A percentile compares a stretch with the other conserved stretches of the same genome.
Evolutionary conservation across 2,113 vertebrate species (phyloP).

Genomic region (Xiphorhynchus elegans): DNA sequence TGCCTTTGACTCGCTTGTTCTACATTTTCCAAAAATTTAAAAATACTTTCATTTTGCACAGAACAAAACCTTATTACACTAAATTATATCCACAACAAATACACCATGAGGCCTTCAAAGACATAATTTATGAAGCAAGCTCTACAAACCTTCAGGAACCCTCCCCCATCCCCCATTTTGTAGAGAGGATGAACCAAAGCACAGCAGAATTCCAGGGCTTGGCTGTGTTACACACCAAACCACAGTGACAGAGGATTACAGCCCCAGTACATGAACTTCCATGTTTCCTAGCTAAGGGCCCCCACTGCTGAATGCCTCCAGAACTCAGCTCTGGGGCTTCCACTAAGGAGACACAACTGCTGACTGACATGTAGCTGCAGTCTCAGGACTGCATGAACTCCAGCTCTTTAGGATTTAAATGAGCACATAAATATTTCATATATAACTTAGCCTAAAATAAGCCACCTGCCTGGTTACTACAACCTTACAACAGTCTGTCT

Average conservation of each 20-base stretch:
- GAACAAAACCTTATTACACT: not conserved
- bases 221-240: not conserved
- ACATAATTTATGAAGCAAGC: not conserved
- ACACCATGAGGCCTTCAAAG: not conserved
- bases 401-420: slow-evolving; percentile 66
- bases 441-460: slow-evolving; percentile 60
- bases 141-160: not conserved
- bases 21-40: not conserved
- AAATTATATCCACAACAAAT: not conserved
- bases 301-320: not conserved
- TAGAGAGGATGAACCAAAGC: not conserved
- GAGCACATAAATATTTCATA: slow-evolving; percentile 72
- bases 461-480: slow-evolving; percentile 63
- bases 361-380: not conserved
- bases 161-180: not conserved
- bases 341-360: not conserved
- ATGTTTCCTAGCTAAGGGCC: not conserved
- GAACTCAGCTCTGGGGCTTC: not conserved
- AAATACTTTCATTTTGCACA: not conserved
- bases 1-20: not conserved
- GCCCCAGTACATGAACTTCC: not conserved
- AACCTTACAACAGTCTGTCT: slow-evolving; percentile 24
- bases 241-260: not conserved
- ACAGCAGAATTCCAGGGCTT: not conserved
- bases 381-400: not conserved